Conservation (phyloP, 1,140 invertebrate genomes). For the Portunus trituberculatus region DNA sequence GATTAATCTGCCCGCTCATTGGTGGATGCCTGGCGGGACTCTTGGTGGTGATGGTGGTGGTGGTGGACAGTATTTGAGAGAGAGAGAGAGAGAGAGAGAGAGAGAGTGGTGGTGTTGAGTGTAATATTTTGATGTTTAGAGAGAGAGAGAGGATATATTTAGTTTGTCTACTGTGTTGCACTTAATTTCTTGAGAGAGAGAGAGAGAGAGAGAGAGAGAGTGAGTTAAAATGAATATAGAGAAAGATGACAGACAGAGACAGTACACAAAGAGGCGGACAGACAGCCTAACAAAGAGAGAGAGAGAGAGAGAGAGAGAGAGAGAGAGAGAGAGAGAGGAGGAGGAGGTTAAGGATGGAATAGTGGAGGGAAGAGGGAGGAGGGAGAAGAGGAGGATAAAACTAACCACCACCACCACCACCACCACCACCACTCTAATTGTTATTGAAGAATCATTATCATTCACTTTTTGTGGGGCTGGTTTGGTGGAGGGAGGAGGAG, state of each 20-base stretch:
- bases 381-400: neutral
- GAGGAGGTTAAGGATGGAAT: neutral
- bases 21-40: neutral
- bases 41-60: too few species aligned
- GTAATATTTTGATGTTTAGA: neutral
- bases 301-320: neutral
- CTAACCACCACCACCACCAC: conserved; percentile 6
- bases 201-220: conserved; percentile 16
- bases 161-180: neutral
- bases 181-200: neutral
- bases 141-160: neutral
- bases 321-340: neutral
- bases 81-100: neutral
- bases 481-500: neutral
- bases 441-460: conserved; percentile 4
- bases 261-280: neutral
- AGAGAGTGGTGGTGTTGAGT: neutral
- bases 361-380: neutral
- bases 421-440: neutral
- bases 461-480: neutral
- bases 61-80: neutral
- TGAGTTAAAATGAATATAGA: too few species aligned
- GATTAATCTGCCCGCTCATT: neutral
- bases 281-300: conserved; percentile 11
- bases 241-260: conserved; percentile 10